Base-by-base conservation (phyloP, 1,140 invertebrate species). In the Drosophila elegans region DNA sequence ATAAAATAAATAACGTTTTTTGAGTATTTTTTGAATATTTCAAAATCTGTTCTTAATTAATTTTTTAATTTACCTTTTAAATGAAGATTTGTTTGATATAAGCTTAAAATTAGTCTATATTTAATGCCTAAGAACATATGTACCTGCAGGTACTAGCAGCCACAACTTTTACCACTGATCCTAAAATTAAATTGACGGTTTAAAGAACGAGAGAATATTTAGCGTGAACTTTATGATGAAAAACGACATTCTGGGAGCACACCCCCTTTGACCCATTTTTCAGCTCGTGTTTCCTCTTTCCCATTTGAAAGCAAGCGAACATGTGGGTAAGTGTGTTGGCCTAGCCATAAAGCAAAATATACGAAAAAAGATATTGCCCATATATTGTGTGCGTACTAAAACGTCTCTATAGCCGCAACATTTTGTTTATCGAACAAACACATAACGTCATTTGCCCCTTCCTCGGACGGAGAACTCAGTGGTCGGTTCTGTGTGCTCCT, bases 381-480 rank as follows among this genome's bases (percentile, higher is more conserved):
- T 79, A 79, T 66, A 64, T 44, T 61, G 38, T 53, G 48, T 51
- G 27, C 25, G 44, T 62, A 74, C 59, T 74, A 74, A 72, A 72
- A 72, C 68, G 64, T 71, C 68, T 71, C 42, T 64, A 62, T 63
- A 39, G 71, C 59, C 51, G 16, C 52, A 64, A 51, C 34, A 74
- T 74, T 74, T 74, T 84, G 80, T 84, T 84, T 76, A 85, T 85
- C 66, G 61, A 84, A 67, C 81, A 76, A 85, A 85, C 80, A 80
- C 73, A 80, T 85, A 83, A 67, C 81, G 80, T 64, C 80, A 82
- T 64, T 79, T 71, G 54, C 49, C 48, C 54, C 45, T 48, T 60
- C 46, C 46, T 62, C 55, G 34, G 9, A 54, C 42, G 21, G 38
- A 68, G 46, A 36, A 49, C 49, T 68, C 38, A 68, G 66, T 71